These are phyloP conservation scores for Tenualosa thibaudeaui DNA, from an alignment of 2,797 vertebrate species.

Conservation along the genomic window DNA sequence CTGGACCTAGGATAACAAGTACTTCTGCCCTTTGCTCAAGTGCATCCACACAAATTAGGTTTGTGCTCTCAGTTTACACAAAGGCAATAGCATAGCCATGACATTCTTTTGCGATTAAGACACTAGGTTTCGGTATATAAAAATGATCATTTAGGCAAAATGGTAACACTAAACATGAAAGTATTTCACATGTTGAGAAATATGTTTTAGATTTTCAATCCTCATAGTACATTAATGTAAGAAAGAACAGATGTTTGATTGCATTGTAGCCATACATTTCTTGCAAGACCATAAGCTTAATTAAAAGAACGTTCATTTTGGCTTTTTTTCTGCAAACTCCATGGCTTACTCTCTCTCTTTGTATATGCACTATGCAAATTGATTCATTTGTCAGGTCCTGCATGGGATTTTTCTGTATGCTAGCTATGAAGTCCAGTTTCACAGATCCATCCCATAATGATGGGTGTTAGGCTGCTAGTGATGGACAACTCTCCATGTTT, in stretches of 20 bases:
- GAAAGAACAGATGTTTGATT: background rate
- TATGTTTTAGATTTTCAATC: slow-evolving; percentile 6
- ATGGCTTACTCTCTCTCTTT: background rate
- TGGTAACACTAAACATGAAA: slow-evolving; percentile 21
- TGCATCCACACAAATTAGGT: slow-evolving; percentile 8
- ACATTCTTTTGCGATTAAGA: slow-evolving; percentile 18
- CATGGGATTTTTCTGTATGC: background rate
- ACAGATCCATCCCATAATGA: background rate
- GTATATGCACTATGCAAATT: background rate
- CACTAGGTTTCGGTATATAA: slow-evolving; percentile 2
- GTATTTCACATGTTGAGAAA: background rate
- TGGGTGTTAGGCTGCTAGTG: background rate
- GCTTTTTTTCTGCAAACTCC: background rate
- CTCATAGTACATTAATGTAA: slow-evolving; percentile 1
- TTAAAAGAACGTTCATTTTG: background rate
- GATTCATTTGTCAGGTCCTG: background rate
- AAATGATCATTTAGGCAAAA: slow-evolving; percentile 11
- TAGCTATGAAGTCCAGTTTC: background rate
- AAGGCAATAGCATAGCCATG: background rate
- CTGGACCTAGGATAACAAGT: background rate
- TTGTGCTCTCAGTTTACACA: slow-evolving; percentile 9
- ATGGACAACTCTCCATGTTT: background rate
- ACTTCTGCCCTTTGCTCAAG: background rate
- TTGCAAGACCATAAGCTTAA: slow-evolving; percentile 11
- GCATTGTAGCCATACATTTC: background rate